Conservation (phyloP, 2,888 invertebrate genomes). For the Microdon myrmicae region DNA sequence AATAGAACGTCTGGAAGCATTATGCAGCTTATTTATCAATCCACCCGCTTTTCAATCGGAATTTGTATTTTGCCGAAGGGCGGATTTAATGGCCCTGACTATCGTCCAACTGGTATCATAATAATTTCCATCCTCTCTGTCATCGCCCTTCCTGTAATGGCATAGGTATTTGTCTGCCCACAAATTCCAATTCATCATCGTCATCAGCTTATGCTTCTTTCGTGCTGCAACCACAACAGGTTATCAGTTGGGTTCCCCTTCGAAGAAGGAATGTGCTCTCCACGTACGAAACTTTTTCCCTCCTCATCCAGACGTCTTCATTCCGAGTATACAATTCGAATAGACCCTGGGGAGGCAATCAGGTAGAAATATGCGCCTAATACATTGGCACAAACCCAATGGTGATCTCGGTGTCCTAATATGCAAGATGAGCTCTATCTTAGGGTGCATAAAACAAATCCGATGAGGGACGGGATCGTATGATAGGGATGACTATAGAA, state of each 20-base stretch:
- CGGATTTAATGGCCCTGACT: constrained; percentile 44
- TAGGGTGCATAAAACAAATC: constrained; percentile 43
- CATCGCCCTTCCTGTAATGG: no score
- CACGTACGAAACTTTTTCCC: no score
- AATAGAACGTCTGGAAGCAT: no score
- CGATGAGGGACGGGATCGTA: no score
- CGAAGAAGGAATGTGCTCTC: no score
- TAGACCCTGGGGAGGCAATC: constrained; percentile 24
- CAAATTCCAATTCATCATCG: constrained; percentile 45
- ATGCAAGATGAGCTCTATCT: constrained; percentile 45
- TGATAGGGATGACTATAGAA: no score
- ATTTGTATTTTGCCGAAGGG: constrained; percentile 36
- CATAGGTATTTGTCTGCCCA: constrained; percentile 18
- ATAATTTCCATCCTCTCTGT: constrained; percentile 21
- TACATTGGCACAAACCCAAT: no score
- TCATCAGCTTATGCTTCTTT: constrained; percentile 20
- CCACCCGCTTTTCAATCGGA: no score
- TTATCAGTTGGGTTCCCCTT: constrained; percentile 50
- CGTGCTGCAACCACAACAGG: constrained; percentile 34
- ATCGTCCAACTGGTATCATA: no score
- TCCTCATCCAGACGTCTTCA: background rate
- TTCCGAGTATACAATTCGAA: constrained; percentile 3
- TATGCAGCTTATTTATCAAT: no score
- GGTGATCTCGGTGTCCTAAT: constrained; percentile 47
- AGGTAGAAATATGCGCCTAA: constrained; percentile 25